These are phyloP conservation scores for Mus spretus DNA, from an alignment of 2,797 vertebrate genomes.

Conservation along the genomic window DNA sequence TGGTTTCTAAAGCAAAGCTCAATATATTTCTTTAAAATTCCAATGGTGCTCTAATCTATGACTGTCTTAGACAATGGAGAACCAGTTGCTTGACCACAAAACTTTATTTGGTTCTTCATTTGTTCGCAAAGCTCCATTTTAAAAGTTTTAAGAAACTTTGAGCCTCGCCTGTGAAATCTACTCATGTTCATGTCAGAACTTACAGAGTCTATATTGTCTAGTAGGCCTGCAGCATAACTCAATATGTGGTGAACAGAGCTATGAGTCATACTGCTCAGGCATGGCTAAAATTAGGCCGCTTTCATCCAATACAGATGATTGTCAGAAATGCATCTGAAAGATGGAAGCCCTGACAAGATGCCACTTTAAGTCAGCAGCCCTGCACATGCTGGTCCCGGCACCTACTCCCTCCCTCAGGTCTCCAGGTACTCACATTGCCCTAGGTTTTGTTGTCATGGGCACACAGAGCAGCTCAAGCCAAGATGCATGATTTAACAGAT, in stretches of 20 bases:
- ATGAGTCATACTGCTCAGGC: background rate
- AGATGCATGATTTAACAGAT: conserved; percentile 87
- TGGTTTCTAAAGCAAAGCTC: conserved; percentile 71
- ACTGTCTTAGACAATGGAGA: conserved; percentile 68
- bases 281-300: conserved; percentile 64
- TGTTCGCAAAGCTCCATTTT: conserved; percentile 39
- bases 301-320: background rate
- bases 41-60: conserved; percentile 17
- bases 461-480: conserved; percentile 80
- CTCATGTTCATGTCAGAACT: conserved; percentile 46
- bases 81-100: conserved; percentile 46
- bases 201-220: conserved; percentile 62
- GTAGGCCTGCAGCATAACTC: conserved; percentile 62
- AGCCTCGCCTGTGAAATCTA: conserved; percentile 65
- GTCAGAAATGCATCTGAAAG: conserved; percentile 69
- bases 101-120: conserved; percentile 30
- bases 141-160: conserved; percentile 74
- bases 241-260: background rate
- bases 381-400: conserved; percentile 51
- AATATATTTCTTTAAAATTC: background rate
- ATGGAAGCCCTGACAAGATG: conserved; percentile 43
- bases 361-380: conserved; percentile 66
- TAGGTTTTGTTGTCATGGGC: conserved; percentile 76
- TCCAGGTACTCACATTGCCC: conserved; percentile 18
- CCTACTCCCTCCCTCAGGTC: conserved; percentile 39